Percentiles rank a stretch among this genome's conserved stretches.
Conservation (phyloP, 2,113 vertebrate species). For the Catharus minimus region DNA sequence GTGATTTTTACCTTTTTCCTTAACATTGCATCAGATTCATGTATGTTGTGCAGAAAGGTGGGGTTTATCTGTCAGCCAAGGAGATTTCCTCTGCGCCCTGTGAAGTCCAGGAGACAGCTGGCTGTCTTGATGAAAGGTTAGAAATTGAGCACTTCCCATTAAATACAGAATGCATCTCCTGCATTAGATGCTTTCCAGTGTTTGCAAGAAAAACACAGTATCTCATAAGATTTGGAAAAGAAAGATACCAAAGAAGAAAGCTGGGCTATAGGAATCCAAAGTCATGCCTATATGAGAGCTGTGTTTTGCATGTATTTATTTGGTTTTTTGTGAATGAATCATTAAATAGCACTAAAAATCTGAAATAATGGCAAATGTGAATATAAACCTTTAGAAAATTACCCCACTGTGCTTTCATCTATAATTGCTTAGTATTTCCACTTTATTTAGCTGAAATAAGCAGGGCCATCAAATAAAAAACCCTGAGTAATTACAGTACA, state of each 20-base stretch:
- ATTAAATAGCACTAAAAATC: background rate
- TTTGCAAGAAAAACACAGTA: background rate
- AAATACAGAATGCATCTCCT: background rate
- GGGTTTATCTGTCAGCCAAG: background rate
- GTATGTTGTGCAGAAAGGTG: background rate
- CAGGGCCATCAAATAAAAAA: background rate
- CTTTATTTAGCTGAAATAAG: background rate
- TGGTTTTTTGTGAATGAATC: background rate
- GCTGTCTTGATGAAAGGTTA: background rate
- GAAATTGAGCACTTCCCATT: background rate
- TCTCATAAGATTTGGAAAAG: background rate
- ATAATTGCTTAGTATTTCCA: background rate
- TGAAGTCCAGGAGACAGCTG: background rate
- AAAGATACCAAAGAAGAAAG: background rate
- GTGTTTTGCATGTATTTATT: background rate
- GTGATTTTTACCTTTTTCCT: background rate
- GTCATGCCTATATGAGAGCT: background rate
- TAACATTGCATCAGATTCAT: fast-evolving
- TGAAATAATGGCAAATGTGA: background rate
- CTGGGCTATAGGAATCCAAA: background rate
- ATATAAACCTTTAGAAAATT: constrained; percentile 5
- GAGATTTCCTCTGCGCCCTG: background rate
- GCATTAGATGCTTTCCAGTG: background rate
- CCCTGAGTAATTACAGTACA: background rate
- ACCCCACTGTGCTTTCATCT: background rate